A percentile compares a stretch with the other conserved stretches of the same genome.
These are phyloP conservation scores for Synergus japonicus DNA, from an alignment of 2,888 invertebrate genomes.

Conservation along the genomic window DNA sequence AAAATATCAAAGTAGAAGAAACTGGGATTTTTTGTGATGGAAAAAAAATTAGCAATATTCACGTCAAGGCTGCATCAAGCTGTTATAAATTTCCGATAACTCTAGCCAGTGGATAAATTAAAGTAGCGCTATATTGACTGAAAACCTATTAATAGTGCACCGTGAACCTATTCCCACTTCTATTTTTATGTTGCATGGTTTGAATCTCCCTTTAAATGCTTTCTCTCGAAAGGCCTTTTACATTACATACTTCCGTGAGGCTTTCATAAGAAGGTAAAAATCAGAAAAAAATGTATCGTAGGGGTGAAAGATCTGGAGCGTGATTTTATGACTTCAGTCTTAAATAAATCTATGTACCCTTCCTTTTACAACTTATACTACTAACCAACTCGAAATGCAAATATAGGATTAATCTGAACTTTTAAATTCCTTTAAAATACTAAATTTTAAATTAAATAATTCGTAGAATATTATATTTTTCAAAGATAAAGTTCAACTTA, in stretches of 20 bases:
- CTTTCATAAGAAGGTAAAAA: constrained; percentile 13
- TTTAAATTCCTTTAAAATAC: too few relatives aligned
- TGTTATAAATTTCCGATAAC: constrained; percentile 40
- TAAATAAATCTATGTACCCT: constrained; percentile 13
- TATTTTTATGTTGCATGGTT: constrained; percentile 45
- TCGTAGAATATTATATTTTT: background rate
- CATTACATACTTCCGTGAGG: background rate
- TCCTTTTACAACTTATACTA: constrained; percentile 6
- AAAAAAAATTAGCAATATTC: constrained; percentile 23
- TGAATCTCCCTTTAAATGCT: constrained; percentile 36
- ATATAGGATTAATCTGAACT: background rate
- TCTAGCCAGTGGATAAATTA: constrained; percentile 28
- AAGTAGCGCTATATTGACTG: constrained; percentile 46
- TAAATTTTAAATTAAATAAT: background rate
- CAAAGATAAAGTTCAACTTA: background rate
- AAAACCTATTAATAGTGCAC: constrained; percentile 50
- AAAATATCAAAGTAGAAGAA: background rate
- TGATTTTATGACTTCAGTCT: constrained; percentile 26
- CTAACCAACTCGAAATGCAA: background rate
- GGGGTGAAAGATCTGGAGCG: constrained; percentile 35
- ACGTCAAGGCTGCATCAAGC: constrained; percentile 25
- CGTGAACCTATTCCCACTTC: constrained; percentile 51
- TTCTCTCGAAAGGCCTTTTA: constrained; percentile 25
- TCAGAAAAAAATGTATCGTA: constrained; percentile 1
- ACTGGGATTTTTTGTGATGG: background rate